Evolutionary conservation across 2,113 vertebrate genomes (phyloP).

Genomic region (Gopherus evgoodei): DNA sequence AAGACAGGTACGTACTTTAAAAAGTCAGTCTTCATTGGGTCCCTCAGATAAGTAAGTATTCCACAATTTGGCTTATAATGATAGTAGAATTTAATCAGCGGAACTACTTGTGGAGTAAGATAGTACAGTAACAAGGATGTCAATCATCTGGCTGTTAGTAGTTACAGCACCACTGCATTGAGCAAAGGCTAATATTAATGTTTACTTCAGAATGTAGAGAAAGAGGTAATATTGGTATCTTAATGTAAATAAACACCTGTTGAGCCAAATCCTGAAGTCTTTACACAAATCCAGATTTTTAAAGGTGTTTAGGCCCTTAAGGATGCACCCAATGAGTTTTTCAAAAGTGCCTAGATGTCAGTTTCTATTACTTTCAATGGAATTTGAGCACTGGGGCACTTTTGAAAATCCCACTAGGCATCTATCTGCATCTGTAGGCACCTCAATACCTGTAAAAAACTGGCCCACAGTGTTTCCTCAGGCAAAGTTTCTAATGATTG

Average conservation of each 20-base stretch:
- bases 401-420: fast-evolving
- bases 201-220: neutral
- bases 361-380: fast-evolving
- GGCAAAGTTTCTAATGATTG: neutral
- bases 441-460: neutral
- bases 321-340: neutral
- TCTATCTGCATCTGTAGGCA: neutral
- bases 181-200: fast-evolving
- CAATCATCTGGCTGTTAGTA: neutral
- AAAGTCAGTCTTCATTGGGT: neutral
- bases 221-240: neutral
- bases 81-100: neutral
- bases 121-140: fast-evolving
- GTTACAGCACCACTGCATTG: neutral
- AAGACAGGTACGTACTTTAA: neutral
- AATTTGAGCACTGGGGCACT: fast-evolving
- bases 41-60: fast-evolving
- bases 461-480: neutral
- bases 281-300: neutral
- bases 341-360: fast-evolving
- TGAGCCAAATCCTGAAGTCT: fast-evolving
- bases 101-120: neutral
- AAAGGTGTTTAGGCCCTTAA: neutral
- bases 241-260: fast-evolving
- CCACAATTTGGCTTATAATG: neutral